Evolutionary conservation across 1,140 invertebrate genomes (phyloP).

Genomic region (Panagrolaimus sp.): DNA sequence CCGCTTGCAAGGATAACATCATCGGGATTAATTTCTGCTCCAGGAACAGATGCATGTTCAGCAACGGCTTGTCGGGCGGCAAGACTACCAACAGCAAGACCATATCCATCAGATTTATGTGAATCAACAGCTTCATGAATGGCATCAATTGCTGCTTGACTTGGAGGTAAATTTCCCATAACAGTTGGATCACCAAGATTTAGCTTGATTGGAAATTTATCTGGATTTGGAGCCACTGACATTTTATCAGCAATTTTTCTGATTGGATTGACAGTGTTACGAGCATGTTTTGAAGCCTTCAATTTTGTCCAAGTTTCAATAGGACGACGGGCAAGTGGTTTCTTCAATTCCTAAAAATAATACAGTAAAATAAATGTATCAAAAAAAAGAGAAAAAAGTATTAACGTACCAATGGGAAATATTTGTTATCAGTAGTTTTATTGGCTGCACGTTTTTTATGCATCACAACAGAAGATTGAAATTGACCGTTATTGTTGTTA

Average conservation of each 20-base stretch:
- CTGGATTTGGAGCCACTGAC: constrained; percentile 80
- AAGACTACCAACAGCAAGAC: constrained; percentile 63
- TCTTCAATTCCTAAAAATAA: constrained; percentile 5
- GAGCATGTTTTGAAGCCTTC: constrained; percentile 72
- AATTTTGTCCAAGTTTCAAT: constrained; percentile 35
- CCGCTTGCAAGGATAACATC: constrained; percentile 90
- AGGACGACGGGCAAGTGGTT: constrained; percentile 3
- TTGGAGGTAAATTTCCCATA: constrained; percentile 82
- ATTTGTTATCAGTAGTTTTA: neutral
- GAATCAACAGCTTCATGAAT: constrained; percentile 71
- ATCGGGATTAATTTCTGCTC: constrained; percentile 61
- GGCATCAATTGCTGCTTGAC: constrained; percentile 71
- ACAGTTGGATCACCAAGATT: constrained; percentile 85
- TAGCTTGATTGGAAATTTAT: constrained; percentile 79
- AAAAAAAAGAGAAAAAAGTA: neutral
- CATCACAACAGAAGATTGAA: no score
- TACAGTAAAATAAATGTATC: neutral
- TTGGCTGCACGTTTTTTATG: no score
- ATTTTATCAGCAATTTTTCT: constrained; percentile 84
- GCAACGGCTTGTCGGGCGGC: constrained; percentile 45
- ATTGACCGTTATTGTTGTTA: no score
- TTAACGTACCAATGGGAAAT: neutral
- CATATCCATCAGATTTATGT: constrained; percentile 81
- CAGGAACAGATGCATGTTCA: constrained; percentile 41
- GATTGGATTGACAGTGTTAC: constrained; percentile 86